Percentiles rank a stretch among this genome's conserved stretches.
Conservation (phyloP, 2,113 vertebrate species). For the Dissostichus mawsoni region DNA sequence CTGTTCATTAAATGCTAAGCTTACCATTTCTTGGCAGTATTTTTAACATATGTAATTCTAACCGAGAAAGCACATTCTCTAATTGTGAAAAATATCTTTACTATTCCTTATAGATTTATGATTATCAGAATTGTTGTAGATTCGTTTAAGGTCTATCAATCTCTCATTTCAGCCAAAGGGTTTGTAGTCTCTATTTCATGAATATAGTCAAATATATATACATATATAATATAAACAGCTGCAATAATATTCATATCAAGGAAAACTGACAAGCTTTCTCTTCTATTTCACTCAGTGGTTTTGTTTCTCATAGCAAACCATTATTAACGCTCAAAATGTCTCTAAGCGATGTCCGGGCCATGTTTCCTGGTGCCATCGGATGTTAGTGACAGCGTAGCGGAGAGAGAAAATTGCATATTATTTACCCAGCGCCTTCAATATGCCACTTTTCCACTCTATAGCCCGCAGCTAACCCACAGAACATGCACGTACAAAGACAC, state of each 20-base stretch:
- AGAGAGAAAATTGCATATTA: constrained; percentile 79
- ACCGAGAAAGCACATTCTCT: not conserved
- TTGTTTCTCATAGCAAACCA: constrained; percentile 51
- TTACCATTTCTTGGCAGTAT: no score
- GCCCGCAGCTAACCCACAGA: constrained; percentile 67
- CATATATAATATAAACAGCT: not conserved
- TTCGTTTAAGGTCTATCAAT: not conserved
- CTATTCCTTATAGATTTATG: not conserved
- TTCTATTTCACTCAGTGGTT: constrained; percentile 22
- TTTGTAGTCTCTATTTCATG: no score
- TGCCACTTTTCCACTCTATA: constrained; percentile 77
- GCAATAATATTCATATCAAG: constrained; percentile 23
- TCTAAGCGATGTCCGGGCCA: constrained; percentile 58
- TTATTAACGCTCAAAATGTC: constrained; percentile 62
- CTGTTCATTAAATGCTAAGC: no score
- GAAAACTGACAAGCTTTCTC: constrained; percentile 27
- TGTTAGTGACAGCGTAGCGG: constrained; percentile 69
- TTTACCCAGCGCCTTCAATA: constrained; percentile 77
- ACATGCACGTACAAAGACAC: constrained; percentile 39
- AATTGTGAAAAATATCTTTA: not conserved
- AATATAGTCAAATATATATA: not conserved
- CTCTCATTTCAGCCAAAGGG: not conserved
- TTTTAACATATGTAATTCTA: no score
- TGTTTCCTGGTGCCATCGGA: constrained; percentile 57
- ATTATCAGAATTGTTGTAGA: not conserved